Conservation (phyloP, 2,888 invertebrate species). For the Drosophila lutescens region DNA sequence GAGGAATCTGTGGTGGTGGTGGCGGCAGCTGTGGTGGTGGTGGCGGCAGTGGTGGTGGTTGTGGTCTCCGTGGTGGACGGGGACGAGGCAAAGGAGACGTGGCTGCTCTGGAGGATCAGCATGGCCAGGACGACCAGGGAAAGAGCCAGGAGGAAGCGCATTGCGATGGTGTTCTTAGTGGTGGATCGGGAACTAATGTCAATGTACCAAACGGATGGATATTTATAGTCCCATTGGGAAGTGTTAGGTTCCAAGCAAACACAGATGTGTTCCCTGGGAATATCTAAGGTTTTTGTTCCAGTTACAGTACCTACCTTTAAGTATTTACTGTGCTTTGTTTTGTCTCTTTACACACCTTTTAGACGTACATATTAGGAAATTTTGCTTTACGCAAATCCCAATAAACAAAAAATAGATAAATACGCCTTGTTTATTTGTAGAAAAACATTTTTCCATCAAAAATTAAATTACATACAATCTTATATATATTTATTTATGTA, state of each 20-base stretch:
- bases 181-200: background rate
- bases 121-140: conserved; percentile 6
- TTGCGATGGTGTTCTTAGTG: background rate
- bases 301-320: background rate
- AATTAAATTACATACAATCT: no score
- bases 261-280: background rate
- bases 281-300: background rate
- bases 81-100: background rate
- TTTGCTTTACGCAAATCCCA: background rate
- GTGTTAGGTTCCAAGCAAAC: background rate
- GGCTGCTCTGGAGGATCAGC: background rate
- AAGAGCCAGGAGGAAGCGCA: background rate
- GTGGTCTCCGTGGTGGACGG: background rate
- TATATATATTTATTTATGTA: no score
- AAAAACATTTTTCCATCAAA: no score
- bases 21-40: background rate
- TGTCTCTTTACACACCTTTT: background rate
- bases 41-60: background rate
- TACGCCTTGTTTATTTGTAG: no score
- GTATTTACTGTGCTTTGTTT: background rate
- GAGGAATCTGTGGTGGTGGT: background rate
- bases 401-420: no score
- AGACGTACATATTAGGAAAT: background rate
- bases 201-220: background rate
- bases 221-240: background rate